Conservation (phyloP, 1,140 invertebrate species). For the Drosophila dunni region DNA sequence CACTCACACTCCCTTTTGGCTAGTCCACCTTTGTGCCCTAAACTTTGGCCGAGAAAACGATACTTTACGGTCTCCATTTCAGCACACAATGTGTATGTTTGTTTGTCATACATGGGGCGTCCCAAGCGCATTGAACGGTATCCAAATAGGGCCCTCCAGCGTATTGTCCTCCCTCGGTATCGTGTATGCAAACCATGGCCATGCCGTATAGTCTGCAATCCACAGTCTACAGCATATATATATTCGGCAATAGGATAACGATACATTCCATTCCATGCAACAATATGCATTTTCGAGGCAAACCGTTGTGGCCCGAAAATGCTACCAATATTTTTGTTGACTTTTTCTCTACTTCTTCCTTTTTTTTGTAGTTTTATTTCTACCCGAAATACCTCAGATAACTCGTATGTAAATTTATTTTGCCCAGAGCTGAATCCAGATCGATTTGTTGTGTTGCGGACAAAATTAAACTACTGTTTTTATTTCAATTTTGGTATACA, state of each 20-base stretch:
- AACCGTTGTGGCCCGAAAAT: slow-evolving; percentile 39
- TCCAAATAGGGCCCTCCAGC: slow-evolving; percentile 72
- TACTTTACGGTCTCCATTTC: slow-evolving; percentile 73
- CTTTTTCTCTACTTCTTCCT: slow-evolving; percentile 28
- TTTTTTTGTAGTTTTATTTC: slow-evolving; percentile 14
- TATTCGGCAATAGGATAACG: slow-evolving; percentile 16
- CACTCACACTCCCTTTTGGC: not conserved
- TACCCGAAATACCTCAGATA: slow-evolving; percentile 40
- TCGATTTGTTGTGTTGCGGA: slow-evolving; percentile 24
- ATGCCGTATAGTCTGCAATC: slow-evolving; percentile 2
- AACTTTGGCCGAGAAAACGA: slow-evolving; percentile 49
- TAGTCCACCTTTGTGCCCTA: too few species aligned
- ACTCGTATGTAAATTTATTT: slow-evolving; percentile 71
- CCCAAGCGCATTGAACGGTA: slow-evolving; percentile 78
- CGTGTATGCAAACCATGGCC: slow-evolving; percentile 1
- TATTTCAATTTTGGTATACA: slow-evolving; percentile 29
- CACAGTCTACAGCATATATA: slow-evolving; percentile 19
- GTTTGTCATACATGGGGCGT: slow-evolving; percentile 77
- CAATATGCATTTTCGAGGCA: slow-evolving; percentile 1
- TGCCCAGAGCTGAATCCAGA: slow-evolving; percentile 45
- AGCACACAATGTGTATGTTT: slow-evolving; percentile 79
- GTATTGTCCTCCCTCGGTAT: slow-evolving; percentile 55
- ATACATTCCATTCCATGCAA: slow-evolving; percentile 28
- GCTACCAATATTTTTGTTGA: slow-evolving; percentile 17
- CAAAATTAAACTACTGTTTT: slow-evolving; percentile 29